Conservation (phyloP, 2,797 vertebrate genomes). For the Pseudochromis fuscus region DNA sequence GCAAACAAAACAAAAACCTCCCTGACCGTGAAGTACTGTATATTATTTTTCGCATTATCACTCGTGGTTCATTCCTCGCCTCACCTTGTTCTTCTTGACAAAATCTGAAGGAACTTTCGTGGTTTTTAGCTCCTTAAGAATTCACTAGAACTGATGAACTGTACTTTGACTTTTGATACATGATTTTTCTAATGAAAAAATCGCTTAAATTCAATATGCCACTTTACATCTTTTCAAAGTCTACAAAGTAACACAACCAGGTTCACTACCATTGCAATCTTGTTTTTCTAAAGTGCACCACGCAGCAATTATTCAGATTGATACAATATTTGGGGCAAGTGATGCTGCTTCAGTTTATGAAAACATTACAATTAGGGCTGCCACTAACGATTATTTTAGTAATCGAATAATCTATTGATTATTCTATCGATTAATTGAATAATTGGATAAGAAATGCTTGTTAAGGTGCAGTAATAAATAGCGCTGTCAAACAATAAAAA, state of each 20-base stretch:
- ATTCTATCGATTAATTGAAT: too few species aligned
- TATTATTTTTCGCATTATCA: too few species aligned
- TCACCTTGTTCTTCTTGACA: neutral
- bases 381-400: too few species aligned
- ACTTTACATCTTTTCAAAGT: neutral
- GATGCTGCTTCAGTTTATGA: neutral
- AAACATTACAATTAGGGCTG: too few species aligned
- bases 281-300: neutral
- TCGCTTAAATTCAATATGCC: neutral
- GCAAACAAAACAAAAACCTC: conserved; percentile 27
- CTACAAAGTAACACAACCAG: neutral
- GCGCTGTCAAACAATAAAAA: too few species aligned
- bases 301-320: neutral
- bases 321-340: neutral
- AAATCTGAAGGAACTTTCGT: neutral
- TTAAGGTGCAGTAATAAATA: too few species aligned
- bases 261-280: neutral
- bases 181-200: too few species aligned
- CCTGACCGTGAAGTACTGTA: neutral
- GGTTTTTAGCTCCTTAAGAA: neutral
- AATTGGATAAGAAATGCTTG: too few species aligned
- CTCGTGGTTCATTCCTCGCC: neutral
- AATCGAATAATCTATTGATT: too few species aligned
- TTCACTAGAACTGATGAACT: too few species aligned
- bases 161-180: too few species aligned